Conservation (phyloP, 2,888 invertebrate genomes). For the Mesoligia furuncula region DNA sequence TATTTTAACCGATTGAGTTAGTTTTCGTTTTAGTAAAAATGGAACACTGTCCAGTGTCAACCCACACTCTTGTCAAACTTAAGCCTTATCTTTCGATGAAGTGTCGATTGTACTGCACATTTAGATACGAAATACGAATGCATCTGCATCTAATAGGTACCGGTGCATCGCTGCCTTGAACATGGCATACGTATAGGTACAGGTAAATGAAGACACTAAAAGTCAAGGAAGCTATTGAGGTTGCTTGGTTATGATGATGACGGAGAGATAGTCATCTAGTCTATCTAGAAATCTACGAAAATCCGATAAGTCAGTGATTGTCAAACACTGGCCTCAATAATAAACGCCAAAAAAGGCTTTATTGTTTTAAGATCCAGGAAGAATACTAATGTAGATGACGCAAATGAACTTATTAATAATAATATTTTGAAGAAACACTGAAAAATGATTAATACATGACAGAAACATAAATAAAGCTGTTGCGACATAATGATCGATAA, state of each 20-base stretch:
- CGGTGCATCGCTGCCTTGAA: slow-evolving; percentile 10
- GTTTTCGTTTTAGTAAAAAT: background rate
- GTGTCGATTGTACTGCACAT: background rate
- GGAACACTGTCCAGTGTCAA: background rate
- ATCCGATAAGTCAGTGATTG: slow-evolving; percentile 20
- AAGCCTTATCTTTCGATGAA: background rate
- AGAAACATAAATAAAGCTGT: slow-evolving; percentile 45
- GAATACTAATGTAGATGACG: slow-evolving; percentile 2
- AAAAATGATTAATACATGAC: slow-evolving; percentile 9
- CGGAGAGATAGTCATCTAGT: slow-evolving; percentile 30
- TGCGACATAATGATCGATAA: slow-evolving; percentile 44
- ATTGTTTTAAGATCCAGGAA: slow-evolving; percentile 14
- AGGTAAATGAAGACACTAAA: background rate
- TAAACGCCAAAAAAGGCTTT: background rate
- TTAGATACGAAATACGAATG: slow-evolving; percentile 2
- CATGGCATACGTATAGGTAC: background rate
- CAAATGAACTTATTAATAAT: background rate
- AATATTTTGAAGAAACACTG: slow-evolving; percentile 3
- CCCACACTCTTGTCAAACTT: background rate
- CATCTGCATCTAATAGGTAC: background rate
- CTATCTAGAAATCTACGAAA: slow-evolving; percentile 21
- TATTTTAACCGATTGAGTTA: background rate
- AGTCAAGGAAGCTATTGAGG: background rate
- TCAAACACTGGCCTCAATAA: slow-evolving; percentile 7
- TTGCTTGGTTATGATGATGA: background rate